phyloP scores from a whole-genome alignment of 2,797 vertebrate species.

The Catharus ustulatus region DNA sequence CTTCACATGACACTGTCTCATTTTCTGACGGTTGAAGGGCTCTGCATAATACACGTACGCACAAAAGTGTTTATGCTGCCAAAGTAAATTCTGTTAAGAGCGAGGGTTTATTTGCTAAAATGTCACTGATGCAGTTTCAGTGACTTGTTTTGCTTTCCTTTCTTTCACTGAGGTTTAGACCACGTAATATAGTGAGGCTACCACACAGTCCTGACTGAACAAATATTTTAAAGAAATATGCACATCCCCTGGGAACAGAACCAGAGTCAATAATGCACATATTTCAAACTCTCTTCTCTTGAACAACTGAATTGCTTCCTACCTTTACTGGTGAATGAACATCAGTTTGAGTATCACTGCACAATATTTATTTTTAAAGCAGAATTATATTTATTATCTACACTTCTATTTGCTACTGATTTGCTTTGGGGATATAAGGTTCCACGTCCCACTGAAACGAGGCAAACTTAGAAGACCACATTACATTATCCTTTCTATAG shows the following conservation, averaged over 20 bases:
- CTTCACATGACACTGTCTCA: constrained; percentile 76
- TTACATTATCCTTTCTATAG: not conserved
- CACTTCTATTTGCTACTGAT: not conserved
- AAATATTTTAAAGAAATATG: constrained; percentile 76
- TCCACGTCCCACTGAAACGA: not conserved
- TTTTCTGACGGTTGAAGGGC: constrained; percentile 71
- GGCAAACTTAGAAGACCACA: not conserved
- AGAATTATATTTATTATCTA: constrained; percentile 31
- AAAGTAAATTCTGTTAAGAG: constrained; percentile 78
- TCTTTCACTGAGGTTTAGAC: constrained; percentile 63
- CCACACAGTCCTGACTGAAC: constrained; percentile 64
- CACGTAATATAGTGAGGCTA: constrained; percentile 66
- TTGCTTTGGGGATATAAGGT: constrained; percentile 29
- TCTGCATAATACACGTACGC: constrained; percentile 70
- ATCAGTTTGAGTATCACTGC: constrained; percentile 11
- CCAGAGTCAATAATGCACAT: constrained; percentile 60
- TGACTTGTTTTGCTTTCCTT: constrained; percentile 70
- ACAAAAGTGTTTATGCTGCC: constrained; percentile 78
- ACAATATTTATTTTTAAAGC: constrained; percentile 49
- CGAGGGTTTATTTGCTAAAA: constrained; percentile 78
- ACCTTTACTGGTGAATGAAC: constrained; percentile 25
- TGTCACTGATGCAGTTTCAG: constrained; percentile 72
- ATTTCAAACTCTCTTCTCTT: constrained; percentile 59
- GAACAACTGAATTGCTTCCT: constrained; percentile 27
- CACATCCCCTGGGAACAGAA: constrained; percentile 58